A percentile compares a stretch with the other conserved stretches of the same genome.
Evolutionary conservation across 2,888 invertebrate species (phyloP).

Genomic region (Nephrotoma flavescens): DNA sequence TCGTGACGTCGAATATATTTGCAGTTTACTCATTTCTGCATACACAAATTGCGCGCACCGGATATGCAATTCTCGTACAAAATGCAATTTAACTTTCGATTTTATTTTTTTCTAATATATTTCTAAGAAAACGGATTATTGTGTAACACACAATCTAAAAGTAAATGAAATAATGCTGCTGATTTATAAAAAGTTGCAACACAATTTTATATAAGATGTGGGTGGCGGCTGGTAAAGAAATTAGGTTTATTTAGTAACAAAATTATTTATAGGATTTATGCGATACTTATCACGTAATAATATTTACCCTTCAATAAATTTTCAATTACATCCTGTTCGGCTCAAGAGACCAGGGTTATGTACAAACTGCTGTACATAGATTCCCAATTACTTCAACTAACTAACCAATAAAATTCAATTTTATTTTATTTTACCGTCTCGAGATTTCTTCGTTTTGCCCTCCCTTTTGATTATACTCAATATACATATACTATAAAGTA

Average conservation of each 20-base stretch:
- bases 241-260: background rate
- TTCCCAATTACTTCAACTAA: background rate
- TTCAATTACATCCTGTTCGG: background rate
- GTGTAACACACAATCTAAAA: background rate
- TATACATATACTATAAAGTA: background rate
- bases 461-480: background rate
- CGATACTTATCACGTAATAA: background rate
- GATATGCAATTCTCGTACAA: background rate
- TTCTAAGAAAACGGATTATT: background rate
- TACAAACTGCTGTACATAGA: background rate
- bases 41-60: background rate
- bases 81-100: background rate
- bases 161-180: background rate
- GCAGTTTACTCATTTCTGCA: background rate
- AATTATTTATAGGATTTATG: background rate
- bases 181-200: background rate
- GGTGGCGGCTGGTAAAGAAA: background rate
- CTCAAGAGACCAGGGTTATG: background rate
- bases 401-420: background rate
- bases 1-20: background rate
- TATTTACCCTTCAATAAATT: background rate
- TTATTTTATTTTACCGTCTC: background rate
- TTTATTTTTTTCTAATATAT: background rate
- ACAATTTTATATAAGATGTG: background rate
- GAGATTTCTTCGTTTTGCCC: background rate